A percentile compares a stretch with the other conserved stretches of the same genome.
Conservation (phyloP, 2,113 vertebrate genomes). For the Naja naja region DNA sequence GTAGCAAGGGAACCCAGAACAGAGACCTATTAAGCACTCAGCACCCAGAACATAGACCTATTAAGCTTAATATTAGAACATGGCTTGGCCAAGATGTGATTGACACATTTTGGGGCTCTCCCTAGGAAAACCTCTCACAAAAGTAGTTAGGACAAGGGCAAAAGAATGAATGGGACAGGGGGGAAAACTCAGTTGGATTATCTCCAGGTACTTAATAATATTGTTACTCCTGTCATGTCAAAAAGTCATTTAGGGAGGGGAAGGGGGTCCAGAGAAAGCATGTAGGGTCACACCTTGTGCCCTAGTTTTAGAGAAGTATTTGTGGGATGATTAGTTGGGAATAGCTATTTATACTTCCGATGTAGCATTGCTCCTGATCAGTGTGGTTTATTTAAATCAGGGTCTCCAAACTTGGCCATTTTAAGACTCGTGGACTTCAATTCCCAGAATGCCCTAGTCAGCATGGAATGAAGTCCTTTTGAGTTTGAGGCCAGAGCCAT, state of each 20-base stretch:
- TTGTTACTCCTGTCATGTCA: background rate
- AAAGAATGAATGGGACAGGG: background rate
- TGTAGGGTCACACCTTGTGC: background rate
- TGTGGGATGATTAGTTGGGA: background rate
- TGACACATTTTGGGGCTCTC: background rate
- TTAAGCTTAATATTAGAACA: background rate
- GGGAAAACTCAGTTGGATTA: background rate
- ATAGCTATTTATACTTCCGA: background rate
- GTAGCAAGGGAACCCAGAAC: background rate
- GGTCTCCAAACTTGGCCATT: background rate
- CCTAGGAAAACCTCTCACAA: background rate
- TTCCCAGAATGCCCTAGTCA: background rate
- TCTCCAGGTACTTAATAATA: background rate
- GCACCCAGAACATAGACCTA: background rate
- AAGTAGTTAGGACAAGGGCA: background rate
- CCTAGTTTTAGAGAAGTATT: background rate
- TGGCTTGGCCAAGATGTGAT: background rate
- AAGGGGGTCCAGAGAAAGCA: background rate
- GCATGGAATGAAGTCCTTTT: background rate
- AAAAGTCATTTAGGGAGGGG: background rate
- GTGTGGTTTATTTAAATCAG: background rate
- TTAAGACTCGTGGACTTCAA: background rate
- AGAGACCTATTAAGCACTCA: background rate
- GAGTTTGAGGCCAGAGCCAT: background rate
- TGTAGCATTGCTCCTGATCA: background rate